phyloP scores from a whole-genome alignment of 2,888 invertebrate genomes.

The Megalurothrips usitatus region DNA sequence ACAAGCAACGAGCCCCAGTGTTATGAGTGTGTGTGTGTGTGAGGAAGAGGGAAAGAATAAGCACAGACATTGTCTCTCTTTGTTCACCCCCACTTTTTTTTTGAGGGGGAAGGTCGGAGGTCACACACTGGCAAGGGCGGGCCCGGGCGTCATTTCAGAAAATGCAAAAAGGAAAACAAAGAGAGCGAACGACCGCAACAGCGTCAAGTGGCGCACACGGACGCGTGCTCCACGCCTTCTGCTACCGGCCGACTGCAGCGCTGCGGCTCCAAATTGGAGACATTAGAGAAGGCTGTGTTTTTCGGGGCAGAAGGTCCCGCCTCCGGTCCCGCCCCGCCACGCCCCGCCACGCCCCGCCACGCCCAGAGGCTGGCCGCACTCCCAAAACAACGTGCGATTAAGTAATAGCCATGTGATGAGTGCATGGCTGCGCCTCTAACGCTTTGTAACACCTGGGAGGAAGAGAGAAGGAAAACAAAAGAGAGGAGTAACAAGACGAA shows the following conservation, averaged over 20 bases:
- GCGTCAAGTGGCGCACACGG: not conserved
- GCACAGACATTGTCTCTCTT: too few species aligned
- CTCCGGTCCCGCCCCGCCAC: not conserved
- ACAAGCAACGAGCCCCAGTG: too few species aligned
- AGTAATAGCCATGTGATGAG: not conserved
- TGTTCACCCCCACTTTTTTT: too few species aligned
- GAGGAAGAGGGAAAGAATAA: too few species aligned
- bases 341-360: not conserved
- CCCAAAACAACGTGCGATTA: not conserved
- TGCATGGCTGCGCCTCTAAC: not conserved
- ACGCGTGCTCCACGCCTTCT: not conserved
- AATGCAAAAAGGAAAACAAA: not conserved
- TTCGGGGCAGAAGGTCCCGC: not conserved
- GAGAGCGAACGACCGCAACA: not conserved
- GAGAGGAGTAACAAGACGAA: too few species aligned
- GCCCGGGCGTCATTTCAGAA: too few species aligned
- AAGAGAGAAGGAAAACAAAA: too few species aligned
- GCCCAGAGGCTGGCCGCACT: not conserved
- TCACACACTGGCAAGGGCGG: too few species aligned
- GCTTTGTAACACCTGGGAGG: not conserved
- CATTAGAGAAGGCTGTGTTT: not conserved
- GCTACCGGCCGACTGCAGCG: not conserved
- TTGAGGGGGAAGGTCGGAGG: too few species aligned
- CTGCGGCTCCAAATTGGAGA: slow-evolving; percentile 9
- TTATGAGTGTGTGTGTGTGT: too few species aligned